Evolutionary conservation across 2,113 vertebrate genomes (phyloP).

Genomic region (Hypomesus transpacificus): DNA sequence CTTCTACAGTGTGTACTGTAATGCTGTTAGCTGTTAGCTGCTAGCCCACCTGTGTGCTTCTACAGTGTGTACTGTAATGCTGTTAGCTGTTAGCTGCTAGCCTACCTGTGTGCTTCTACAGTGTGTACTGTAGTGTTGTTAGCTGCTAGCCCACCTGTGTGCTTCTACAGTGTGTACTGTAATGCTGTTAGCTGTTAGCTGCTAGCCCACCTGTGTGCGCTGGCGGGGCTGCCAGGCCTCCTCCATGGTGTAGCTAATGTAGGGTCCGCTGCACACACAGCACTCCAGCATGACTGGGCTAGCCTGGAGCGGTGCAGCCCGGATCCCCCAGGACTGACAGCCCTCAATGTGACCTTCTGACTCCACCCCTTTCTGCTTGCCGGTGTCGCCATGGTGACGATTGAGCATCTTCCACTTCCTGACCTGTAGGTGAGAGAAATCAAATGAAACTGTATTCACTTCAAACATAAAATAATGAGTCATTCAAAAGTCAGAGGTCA

Average conservation of each 20-base stretch:
- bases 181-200: neutral
- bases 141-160: neutral
- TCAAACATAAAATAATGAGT: too few species aligned
- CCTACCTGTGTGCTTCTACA: neutral
- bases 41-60: neutral
- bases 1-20: too few species aligned
- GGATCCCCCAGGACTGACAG: conserved; percentile 57
- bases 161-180: neutral
- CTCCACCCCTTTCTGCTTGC: conserved; percentile 66
- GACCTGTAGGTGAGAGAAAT: conserved; percentile 49
- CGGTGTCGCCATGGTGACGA: conserved; percentile 59
- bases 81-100: neutral
- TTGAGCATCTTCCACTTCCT: conserved; percentile 76
- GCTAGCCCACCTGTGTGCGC: conserved; percentile 65
- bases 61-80: neutral
- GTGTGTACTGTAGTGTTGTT: neutral
- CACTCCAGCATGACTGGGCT: conserved; percentile 74
- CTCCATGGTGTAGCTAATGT: conserved; percentile 70
- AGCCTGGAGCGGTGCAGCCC: conserved; percentile 58
- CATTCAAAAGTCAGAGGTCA: too few species aligned
- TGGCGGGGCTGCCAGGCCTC: conserved; percentile 76
- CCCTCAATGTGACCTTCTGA: conserved; percentile 56
- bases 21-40: neutral
- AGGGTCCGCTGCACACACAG: conserved; percentile 73
- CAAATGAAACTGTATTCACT: too few species aligned